Percentiles rank a stretch among this genome's conserved stretches.
Evolutionary conservation across 2,888 invertebrate genomes (phyloP).

Genomic region (Lycia hirtaria): DNA sequence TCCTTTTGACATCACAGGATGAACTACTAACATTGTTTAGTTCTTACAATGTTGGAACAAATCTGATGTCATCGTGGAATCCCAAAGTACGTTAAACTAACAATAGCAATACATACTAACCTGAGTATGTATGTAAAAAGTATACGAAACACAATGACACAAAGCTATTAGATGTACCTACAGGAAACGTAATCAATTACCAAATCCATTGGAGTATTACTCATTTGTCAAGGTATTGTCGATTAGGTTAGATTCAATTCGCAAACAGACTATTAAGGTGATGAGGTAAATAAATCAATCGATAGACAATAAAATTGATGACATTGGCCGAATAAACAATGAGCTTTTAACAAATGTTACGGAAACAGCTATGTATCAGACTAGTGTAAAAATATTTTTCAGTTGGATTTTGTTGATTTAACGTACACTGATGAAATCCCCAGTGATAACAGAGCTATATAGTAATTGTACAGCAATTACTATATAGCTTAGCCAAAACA

Average conservation of each 20-base stretch:
- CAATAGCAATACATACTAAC: background rate
- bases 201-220: constrained; percentile 40
- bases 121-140: constrained; percentile 2
- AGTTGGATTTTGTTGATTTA: too few relatives aligned
- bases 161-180: constrained; percentile 48
- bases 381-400: too few relatives aligned
- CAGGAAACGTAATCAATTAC: constrained; percentile 69
- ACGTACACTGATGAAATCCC: too few relatives aligned
- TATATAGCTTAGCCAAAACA: too few relatives aligned
- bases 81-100: background rate
- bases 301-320: constrained; percentile 33
- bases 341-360: background rate
- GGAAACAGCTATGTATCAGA: background rate
- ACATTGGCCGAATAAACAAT: constrained; percentile 34
- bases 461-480: too few relatives aligned
- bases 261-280: constrained; percentile 41
- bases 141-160: constrained; percentile 38
- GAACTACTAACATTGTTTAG: constrained; percentile 22
- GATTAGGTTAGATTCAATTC: constrained; percentile 48
- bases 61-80: constrained; percentile 16
- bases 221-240: constrained; percentile 57
- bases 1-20: constrained; percentile 24
- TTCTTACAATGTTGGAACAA: constrained; percentile 24
- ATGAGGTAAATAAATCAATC: constrained; percentile 38
- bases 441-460: too few relatives aligned